Evolutionary conservation across 2,797 vertebrate species (phyloP).

Genomic region (Garrulus glandarius): DNA sequence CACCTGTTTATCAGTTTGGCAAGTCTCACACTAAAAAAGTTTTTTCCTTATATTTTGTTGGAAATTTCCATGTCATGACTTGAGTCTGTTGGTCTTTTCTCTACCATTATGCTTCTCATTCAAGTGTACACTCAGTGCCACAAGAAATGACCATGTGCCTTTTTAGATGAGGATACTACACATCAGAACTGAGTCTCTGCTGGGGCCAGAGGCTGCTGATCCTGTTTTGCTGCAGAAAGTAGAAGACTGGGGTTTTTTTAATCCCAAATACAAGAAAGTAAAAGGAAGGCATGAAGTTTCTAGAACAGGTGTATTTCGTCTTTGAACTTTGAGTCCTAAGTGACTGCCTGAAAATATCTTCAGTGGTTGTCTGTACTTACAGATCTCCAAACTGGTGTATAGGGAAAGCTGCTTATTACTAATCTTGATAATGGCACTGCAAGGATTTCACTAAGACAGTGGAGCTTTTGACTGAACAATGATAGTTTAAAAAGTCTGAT

Average conservation of each 20-base stretch:
- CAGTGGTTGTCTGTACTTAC: background rate
- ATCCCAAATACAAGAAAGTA: background rate
- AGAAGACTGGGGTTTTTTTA: accelerated
- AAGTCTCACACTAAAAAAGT: accelerated
- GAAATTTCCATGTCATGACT: background rate
- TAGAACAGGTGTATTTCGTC: background rate
- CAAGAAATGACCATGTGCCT: background rate
- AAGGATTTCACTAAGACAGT: background rate
- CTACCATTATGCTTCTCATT: background rate
- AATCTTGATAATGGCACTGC: background rate
- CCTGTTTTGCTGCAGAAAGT: background rate
- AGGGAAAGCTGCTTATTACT: background rate
- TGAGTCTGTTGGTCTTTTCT: background rate
- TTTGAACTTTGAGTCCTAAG: background rate
- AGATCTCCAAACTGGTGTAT: background rate
- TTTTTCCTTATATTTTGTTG: background rate
- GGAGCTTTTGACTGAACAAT: background rate
- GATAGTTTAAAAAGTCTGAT: background rate
- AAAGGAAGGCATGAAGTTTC: background rate
- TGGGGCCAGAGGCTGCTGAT: background rate
- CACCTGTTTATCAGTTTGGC: background rate
- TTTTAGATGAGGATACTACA: background rate
- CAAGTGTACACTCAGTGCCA: background rate
- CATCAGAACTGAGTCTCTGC: background rate
- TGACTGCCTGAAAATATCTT: background rate